phyloP scores from a whole-genome alignment of 2,888 invertebrate genomes.

The Erebia aethiops region DNA sequence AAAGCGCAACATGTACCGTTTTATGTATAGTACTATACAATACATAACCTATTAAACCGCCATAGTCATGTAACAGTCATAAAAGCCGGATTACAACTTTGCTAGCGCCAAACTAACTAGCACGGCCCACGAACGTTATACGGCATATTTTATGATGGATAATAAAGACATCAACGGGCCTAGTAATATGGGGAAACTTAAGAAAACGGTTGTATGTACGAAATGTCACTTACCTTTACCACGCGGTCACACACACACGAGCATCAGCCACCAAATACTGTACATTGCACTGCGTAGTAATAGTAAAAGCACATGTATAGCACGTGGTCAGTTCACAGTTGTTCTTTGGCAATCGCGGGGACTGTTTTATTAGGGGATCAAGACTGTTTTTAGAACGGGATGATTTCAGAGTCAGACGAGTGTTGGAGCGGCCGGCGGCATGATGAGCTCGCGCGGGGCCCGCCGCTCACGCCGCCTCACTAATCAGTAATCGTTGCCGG shows the following conservation, averaged over 20 bases:
- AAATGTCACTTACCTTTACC: constrained; percentile 58
- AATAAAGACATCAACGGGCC: constrained; percentile 50
- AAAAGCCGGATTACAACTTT: constrained; percentile 32
- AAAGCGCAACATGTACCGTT: not conserved
- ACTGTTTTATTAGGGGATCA: constrained; percentile 32
- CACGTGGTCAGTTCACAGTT: constrained; percentile 62
- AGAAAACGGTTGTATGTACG: constrained; percentile 24
- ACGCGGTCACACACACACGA: constrained; percentile 50
- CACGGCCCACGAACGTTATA: constrained; percentile 28
- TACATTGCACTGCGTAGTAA: constrained; percentile 72
- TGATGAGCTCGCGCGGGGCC: constrained; percentile 64
- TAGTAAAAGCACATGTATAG: constrained; percentile 66
- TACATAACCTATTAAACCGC: constrained; percentile 13
- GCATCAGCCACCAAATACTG: constrained; percentile 52
- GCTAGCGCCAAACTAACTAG: constrained; percentile 28
- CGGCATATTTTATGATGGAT: constrained; percentile 39
- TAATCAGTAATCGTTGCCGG: constrained; percentile 84
- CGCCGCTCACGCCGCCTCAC: constrained; percentile 79
- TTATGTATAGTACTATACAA: not conserved
- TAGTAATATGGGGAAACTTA: constrained; percentile 11
- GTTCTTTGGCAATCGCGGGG: constrained; percentile 52
- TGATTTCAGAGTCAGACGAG: constrained; percentile 36
- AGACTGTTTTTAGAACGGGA: constrained; percentile 26
- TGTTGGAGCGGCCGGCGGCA: constrained; percentile 60
- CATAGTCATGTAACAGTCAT: constrained; percentile 22